Base-by-base conservation (phyloP, 1,140 invertebrate genomes). In the Archivesica marissinica region DNA sequence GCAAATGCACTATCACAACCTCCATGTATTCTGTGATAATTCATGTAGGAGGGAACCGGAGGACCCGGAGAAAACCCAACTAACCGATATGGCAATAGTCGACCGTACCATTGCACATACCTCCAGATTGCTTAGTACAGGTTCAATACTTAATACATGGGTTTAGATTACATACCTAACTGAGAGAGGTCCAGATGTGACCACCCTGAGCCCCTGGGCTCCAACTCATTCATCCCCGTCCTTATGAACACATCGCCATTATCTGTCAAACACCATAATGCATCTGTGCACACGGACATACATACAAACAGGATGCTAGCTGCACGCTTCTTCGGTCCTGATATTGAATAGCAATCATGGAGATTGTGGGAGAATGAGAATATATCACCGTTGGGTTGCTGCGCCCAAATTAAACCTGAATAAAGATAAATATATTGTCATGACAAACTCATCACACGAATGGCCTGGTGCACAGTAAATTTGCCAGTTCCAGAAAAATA, bases 221-320 rank as follows among this genome's bases (percentile, higher is more conserved):
- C 94, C 9, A 81, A 86, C 28, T 89, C 86, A 28, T 90, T 92
- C 44, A 95, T 93, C 0, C 93, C 95, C 81, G 91, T 91, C n/a
- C 95, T 87, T 30, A 94, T 93, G 85, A 90, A 94, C 9, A 95
- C 91, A 20, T 92, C 81, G 0, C 95, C 95, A 77, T 92, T 80
- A 23, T 87, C 81, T 20, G 92, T 93, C 20, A 95, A 89, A 1
- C 94, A 89, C 95, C 95, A 95, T 13, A 95, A 85, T 35, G 94
- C 92, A 75, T 94, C 92, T 4, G 90, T 89, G 39, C 93, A 91
- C 20, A 93, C 90, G 76, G 92, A 87, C 33, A 95, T 52, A 75
- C 93, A 92, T 6, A 91, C 80, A 39, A 95, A 86, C 9, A 77
- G 39, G 15, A 66, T n/a, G n/a, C 20, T 2, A 15, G 39, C 0